Base-by-base conservation (phyloP, 2,888 invertebrate species). In the Oligia latruncula region DNA sequence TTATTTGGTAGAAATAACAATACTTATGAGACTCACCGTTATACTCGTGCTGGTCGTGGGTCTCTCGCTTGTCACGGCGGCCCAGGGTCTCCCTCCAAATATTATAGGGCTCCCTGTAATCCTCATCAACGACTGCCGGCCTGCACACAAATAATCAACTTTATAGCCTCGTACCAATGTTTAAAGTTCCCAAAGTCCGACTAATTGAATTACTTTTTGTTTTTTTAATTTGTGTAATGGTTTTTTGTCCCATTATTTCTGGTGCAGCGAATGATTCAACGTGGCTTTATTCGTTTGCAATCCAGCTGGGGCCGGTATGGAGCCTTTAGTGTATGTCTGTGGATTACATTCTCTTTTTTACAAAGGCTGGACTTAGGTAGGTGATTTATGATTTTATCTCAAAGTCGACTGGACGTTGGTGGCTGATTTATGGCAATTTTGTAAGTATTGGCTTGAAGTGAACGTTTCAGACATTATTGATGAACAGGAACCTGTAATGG, bases 1-100 rank as follows among this genome's bases (percentile, higher is more conserved):
- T n/a, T 76, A 40, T 74, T 71, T 73, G 49, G 52, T 52, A 77
- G 70, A 80, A 64, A 43, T 70, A 74, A 73, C 72, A n/a, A n/a
- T n/a, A n/a, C n/a, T n/a, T n/a, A 49, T 5, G 60, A 29, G 35
- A 89, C 94, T 93, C 81, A 96, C 96, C 96, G 71, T 96, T 96
- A 76, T 96, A 97, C 90, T 96, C 96, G 73, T 96, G 95, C 83
- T 96, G 96, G 71, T 97, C 96, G 46, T 94, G 92, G 5, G 91
- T 83, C 9, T 95, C 95, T 0, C 95, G 92, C 86, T 96, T 96
- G 80, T 96, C 95, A 0, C 95, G 94, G 23, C 95, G 95, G 13
- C 96, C 96, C 9, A 97, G 92, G 2, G 96, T 96, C 88, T 97
- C 96, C 71, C 96, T 91, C 96, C 96, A 97, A 83, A 97, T 97